Percentiles rank a stretch among this genome's conserved stretches.
Evolutionary conservation across 2,888 invertebrate species (phyloP).

Genomic region (Aplocera efformata): DNA sequence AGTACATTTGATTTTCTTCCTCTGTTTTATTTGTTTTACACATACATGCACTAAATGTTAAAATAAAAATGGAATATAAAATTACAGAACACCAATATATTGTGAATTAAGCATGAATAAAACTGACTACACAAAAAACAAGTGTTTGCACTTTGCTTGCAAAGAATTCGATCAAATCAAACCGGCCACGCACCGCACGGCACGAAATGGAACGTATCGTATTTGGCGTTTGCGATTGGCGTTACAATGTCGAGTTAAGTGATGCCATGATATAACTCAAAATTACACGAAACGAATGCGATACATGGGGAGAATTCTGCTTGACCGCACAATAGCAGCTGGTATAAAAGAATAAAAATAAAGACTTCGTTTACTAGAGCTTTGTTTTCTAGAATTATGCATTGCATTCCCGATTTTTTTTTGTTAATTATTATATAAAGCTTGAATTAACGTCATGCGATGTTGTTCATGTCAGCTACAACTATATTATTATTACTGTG

Average conservation of each 20-base stretch:
- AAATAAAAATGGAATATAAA: conserved; percentile 23
- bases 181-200: conserved; percentile 21
- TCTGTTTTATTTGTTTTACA: conserved; percentile 44
- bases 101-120: conserved; percentile 11
- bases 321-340: too few species aligned
- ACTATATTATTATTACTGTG: too few species aligned
- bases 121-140: conserved; percentile 7
- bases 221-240: too few species aligned
- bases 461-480: too few species aligned
- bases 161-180: conserved; percentile 13
- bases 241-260: conserved; percentile 7
- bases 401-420: too few species aligned
- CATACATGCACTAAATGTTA: conserved; percentile 27
- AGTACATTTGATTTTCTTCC: conserved; percentile 33
- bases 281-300: not conserved
- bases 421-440: too few species aligned
- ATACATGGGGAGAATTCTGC: too few species aligned
- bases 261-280: not conserved
- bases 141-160: conserved; percentile 12
- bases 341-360: too few species aligned
- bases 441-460: too few species aligned
- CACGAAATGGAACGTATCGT: conserved; percentile 19
- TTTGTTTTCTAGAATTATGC: too few species aligned
- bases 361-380: too few species aligned
- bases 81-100: conserved; percentile 28